These are phyloP conservation scores for Drosophila punjabiensis DNA, from an alignment of 1,140 invertebrate genomes.

Conservation along the genomic window DNA sequence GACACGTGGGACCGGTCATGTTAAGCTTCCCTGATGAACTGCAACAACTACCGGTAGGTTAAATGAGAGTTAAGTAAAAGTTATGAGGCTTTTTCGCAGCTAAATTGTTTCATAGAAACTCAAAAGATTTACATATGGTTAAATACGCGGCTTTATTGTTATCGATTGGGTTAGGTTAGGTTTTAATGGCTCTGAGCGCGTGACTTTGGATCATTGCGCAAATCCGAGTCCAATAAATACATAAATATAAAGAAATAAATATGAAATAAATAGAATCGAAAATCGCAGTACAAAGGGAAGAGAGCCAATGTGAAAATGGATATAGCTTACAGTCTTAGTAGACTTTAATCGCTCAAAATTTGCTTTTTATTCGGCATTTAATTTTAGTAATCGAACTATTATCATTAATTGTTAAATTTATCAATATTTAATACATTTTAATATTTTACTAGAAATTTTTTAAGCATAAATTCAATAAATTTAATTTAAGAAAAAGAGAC, in stretches of 20 bases:
- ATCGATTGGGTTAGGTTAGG: constrained; percentile 2
- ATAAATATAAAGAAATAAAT: constrained; percentile 48
- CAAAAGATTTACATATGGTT: too few species aligned
- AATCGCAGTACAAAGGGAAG: not conserved
- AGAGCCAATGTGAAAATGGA: not conserved
- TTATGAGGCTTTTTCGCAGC: not conserved
- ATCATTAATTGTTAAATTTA: not conserved
- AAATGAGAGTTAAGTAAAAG: too few species aligned
- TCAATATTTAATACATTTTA: not conserved
- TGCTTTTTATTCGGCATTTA: not conserved
- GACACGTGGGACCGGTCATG: not conserved
- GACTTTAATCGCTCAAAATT: not conserved
- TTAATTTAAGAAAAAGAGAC: not conserved
- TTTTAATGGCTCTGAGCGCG: constrained; percentile 26
- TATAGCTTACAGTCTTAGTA: too few species aligned
- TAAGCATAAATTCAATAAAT: not conserved
- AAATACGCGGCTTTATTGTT: not conserved
- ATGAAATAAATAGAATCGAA: not conserved
- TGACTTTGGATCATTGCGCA: constrained; percentile 55
- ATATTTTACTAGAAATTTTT: not conserved
- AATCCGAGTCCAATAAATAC: constrained; percentile 2
- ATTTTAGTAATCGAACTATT: not conserved
- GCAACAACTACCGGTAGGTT: too few species aligned
- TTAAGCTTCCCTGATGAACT: too few species aligned
- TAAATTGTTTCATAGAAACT: not conserved